Evolutionary conservation across 1,140 invertebrate genomes (phyloP).

Genomic region (Mamestra configurata): DNA sequence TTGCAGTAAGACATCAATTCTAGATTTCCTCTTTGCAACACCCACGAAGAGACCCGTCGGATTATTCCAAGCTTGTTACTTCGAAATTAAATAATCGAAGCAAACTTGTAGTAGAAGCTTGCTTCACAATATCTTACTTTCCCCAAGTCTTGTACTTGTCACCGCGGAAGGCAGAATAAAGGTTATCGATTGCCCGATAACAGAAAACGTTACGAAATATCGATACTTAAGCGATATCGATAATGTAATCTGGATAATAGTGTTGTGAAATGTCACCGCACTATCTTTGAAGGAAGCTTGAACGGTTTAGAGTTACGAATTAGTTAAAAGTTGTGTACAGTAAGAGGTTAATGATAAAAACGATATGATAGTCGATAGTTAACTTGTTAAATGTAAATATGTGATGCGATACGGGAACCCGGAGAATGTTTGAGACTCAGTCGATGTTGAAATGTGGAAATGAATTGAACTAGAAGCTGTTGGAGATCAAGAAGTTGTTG

Average conservation of each 20-base stretch:
- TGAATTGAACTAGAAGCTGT: slow-evolving; percentile 20
- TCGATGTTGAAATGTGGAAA: slow-evolving; percentile 1
- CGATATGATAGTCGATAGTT: slow-evolving; percentile 17
- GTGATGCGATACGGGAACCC: slow-evolving; percentile 5
- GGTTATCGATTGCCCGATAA: slow-evolving; percentile 51
- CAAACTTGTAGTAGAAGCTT: slow-evolving; percentile 3
- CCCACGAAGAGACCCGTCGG: neutral
- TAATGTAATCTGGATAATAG: slow-evolving; percentile 53
- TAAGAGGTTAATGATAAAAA: slow-evolving; percentile 22
- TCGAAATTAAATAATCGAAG: neutral
- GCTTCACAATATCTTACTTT: slow-evolving; percentile 44
- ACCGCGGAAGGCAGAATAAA: slow-evolving; percentile 52
- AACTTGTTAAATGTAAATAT: slow-evolving; percentile 46
- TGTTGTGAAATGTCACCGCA: slow-evolving; percentile 47
- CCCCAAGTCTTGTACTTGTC: slow-evolving; percentile 48
- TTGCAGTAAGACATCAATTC: neutral
- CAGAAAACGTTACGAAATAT: slow-evolving; percentile 53
- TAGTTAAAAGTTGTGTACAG: slow-evolving; percentile 7
- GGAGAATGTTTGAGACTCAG: neutral
- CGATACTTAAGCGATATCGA: slow-evolving; percentile 55
- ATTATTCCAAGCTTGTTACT: neutral
- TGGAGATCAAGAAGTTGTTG: neutral
- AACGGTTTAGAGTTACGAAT: slow-evolving; percentile 34
- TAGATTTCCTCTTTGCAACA: neutral
- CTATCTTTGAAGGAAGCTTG: slow-evolving; percentile 50